Percentiles rank a stretch among this genome's conserved stretches.
These are phyloP conservation scores for Neelides folsomi DNA, from an alignment of 2,888 invertebrate species.

Conservation along the genomic window DNA sequence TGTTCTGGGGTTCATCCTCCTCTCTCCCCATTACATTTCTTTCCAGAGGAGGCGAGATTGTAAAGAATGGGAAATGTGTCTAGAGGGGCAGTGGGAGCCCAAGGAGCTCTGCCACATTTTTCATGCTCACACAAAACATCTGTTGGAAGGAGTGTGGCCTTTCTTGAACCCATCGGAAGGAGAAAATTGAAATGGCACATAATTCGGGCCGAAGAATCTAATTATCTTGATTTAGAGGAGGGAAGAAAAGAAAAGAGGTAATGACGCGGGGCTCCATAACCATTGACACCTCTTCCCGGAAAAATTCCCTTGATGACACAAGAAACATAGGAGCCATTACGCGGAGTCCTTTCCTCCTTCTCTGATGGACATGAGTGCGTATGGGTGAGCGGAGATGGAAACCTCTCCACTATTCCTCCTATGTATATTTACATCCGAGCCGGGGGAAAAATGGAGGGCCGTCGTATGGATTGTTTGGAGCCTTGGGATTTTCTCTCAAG, in stretches of 20 bases:
- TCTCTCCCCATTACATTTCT: background rate
- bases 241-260: conserved; percentile 10
- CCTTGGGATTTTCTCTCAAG: no score
- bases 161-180: background rate
- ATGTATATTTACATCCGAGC: no score
- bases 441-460: no score
- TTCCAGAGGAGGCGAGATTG: no score
- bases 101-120: no score
- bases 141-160: no score
- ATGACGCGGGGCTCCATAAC: conserved; percentile 14
- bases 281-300: conserved; percentile 14
- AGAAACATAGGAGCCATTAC: background rate
- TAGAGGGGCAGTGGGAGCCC: conserved; percentile 3
- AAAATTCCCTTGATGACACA: conserved; percentile 6
- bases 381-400: no score
- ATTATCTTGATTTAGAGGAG: conserved; percentile 21
- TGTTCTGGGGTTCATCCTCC: conserved; percentile 9
- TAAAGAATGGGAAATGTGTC: background rate
- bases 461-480: no score
- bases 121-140: no score
- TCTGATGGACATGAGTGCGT: background rate
- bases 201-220: conserved; percentile 19
- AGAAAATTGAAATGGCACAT: conserved; percentile 22
- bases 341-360: background rate
- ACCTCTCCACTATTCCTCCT: no score